These are phyloP conservation scores for Beroe forskalii DNA, from an alignment of 37 sponge, comb jelly and placozoan genomes.

Conservation along the genomic window DNA sequence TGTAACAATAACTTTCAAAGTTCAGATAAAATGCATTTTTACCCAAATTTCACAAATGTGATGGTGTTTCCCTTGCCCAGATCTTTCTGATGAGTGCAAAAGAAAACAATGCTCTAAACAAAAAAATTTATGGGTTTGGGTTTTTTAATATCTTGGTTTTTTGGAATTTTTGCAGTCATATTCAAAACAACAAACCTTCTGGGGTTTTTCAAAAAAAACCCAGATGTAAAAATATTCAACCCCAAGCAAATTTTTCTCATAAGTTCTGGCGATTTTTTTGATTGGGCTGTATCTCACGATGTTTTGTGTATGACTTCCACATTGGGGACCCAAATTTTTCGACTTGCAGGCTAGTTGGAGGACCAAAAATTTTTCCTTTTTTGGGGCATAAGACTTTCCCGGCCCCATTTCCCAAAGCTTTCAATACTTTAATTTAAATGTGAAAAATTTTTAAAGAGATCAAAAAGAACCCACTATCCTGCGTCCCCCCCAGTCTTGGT, in stretches of 20 bases:
- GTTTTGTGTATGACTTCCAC: neutral
- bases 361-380: neutral
- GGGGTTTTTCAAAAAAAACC: neutral
- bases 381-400: neutral
- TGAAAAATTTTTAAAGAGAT: neutral
- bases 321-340: neutral
- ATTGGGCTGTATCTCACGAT: neutral
- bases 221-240: neutral
- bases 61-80: neutral
- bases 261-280: neutral
- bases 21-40: neutral
- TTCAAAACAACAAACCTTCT: neutral
- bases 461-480: too few species aligned
- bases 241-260: neutral
- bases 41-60: neutral
- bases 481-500: neutral
- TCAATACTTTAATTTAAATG: neutral
- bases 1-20: neutral
- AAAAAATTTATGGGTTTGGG: neutral
- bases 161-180: neutral
- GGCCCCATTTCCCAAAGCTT: neutral
- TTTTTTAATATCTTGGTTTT: neutral
- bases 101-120: neutral
- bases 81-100: neutral
- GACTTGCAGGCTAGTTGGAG: neutral